A percentile compares a stretch with the other conserved stretches of the same genome.
Conservation (phyloP, 92 coral and sea anemone genomes). For the Chrysogorgia sp. region DNA sequence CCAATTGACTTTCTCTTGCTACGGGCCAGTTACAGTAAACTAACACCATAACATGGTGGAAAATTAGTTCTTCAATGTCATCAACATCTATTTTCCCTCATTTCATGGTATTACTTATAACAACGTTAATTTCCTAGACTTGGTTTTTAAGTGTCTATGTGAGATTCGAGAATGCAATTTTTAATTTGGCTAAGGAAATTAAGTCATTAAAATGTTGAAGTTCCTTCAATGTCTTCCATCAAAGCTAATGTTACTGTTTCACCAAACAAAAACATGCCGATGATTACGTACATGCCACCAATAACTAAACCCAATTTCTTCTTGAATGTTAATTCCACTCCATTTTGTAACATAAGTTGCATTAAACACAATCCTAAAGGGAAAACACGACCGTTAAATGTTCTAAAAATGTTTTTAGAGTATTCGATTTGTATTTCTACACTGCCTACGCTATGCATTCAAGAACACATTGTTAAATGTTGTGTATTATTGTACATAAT, state of each 20-base stretch:
- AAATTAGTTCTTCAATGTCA: too few relatives aligned
- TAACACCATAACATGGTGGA: too few relatives aligned
- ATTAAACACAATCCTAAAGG: constrained; percentile 72
- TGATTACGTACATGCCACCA: constrained; percentile 67
- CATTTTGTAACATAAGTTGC: constrained; percentile 59
- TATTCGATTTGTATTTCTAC: neutral
- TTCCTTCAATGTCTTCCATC: constrained; percentile 67
- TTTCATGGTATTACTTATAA: too few relatives aligned
- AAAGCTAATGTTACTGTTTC: constrained; percentile 85
- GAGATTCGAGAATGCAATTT: neutral
- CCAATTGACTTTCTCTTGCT: too few relatives aligned
- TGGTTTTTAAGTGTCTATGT: too few relatives aligned
- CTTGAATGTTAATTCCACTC: constrained; percentile 37
- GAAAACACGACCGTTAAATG: neutral
- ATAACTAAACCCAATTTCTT: constrained; percentile 58
- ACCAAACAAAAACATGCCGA: constrained; percentile 85
- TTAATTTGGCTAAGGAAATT: neutral
- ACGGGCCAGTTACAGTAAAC: too few relatives aligned
- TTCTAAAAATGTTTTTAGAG: neutral
- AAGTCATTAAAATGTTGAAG: constrained; percentile 44
- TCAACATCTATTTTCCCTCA: neutral
- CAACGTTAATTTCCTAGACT: too few relatives aligned
- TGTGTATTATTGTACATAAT: neutral
- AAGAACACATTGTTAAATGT: neutral
- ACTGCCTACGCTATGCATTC: neutral